Percentiles rank a stretch among this genome's conserved stretches.
These are phyloP conservation scores for Lumbricus terrestris DNA, from an alignment of 2,888 invertebrate genomes.

Conservation along the genomic window DNA sequence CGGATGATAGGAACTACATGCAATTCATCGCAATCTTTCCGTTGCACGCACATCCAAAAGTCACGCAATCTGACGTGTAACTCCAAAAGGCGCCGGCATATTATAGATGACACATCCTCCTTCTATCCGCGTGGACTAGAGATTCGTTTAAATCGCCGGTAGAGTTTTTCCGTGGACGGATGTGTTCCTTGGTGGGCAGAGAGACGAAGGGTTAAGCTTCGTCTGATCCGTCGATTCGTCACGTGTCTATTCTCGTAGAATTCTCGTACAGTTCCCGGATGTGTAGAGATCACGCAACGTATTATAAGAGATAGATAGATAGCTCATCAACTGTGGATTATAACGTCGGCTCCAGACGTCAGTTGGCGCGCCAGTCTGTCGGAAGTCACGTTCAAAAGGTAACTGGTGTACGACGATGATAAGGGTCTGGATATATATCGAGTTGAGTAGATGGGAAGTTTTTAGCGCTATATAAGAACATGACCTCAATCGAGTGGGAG, in stretches of 20 bases:
- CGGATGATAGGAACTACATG: too few species aligned
- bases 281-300: neutral
- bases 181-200: neutral
- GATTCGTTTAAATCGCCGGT: too few species aligned
- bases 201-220: neutral
- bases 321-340: neutral
- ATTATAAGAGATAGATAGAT: too few species aligned
- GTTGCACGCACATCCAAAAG: neutral
- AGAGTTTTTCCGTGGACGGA: neutral
- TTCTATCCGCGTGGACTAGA: neutral
- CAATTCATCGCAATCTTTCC: neutral
- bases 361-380: neutral
- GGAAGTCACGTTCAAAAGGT: neutral
- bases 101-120: neutral
- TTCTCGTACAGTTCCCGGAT: too few species aligned
- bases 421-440: neutral
- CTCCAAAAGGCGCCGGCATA: neutral
- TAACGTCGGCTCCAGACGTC: neutral
- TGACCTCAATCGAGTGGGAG: too few species aligned
- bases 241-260: neutral
- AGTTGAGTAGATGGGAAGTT: neutral
- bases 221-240: neutral
- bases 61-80: neutral
- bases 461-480: neutral
- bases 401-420: neutral